Conservation (phyloP, 2,113 vertebrate species). For the Nipponia nippon region DNA sequence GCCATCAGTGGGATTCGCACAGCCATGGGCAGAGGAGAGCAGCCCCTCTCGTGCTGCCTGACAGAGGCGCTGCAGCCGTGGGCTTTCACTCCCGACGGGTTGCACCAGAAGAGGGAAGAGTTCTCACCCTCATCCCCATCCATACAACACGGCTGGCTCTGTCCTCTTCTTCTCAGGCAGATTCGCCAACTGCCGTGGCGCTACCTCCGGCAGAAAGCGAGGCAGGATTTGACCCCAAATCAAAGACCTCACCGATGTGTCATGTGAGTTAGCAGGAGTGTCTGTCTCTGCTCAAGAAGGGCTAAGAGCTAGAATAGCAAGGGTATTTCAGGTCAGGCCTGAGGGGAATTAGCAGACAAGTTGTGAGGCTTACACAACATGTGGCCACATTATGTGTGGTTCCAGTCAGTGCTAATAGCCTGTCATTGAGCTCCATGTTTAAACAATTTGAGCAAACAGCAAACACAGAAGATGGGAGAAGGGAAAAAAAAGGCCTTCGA, state of each 20-base stretch:
- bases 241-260: not conserved
- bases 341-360: slow-evolving; percentile 62
- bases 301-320: slow-evolving; percentile 20
- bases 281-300: not conserved
- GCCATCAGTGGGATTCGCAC: not conserved
- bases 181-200: not conserved
- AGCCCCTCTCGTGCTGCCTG: not conserved
- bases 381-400: slow-evolving; percentile 61
- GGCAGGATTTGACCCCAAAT: not conserved
- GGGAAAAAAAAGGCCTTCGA: slow-evolving; percentile 34
- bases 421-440: slow-evolving; percentile 59
- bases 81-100: not conserved
- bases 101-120: not conserved
- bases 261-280: not conserved
- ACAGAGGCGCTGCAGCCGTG: rapidly evolving
- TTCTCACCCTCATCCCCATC: not conserved
- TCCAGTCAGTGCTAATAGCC: slow-evolving; percentile 57
- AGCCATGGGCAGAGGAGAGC: not conserved
- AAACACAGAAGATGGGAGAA: slow-evolving; percentile 59
- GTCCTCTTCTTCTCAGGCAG: not conserved
- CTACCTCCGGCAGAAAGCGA: not conserved
- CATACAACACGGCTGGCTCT: not conserved
- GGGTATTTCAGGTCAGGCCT: slow-evolving; percentile 66
- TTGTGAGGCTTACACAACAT: slow-evolving; percentile 66
- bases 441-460: slow-evolving; percentile 65